A percentile compares a stretch with the other conserved stretches of the same genome.
Conservation (phyloP, 2,888 invertebrate species). For the Drosophila hamatofila region DNA sequence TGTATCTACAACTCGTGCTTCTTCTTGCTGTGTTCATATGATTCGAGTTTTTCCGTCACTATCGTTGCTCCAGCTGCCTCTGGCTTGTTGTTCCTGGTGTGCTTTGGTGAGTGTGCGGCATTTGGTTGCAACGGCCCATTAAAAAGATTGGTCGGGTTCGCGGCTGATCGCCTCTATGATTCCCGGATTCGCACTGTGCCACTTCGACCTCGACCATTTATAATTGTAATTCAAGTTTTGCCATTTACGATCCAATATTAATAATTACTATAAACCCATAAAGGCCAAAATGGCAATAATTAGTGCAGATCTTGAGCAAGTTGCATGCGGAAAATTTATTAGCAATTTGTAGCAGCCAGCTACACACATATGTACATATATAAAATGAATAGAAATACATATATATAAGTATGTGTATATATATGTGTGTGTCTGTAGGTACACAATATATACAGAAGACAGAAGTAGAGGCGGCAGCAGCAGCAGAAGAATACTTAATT, state of each 20-base stretch:
- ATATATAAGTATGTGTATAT: background rate
- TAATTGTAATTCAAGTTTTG: conserved; percentile 45
- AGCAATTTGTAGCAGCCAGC: conserved; percentile 32
- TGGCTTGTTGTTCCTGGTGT: conserved; percentile 42
- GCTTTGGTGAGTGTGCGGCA: conserved; percentile 67
- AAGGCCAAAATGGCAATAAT: conserved; percentile 33
- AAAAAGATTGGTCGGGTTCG: conserved; percentile 60
- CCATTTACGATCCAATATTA: conserved; percentile 42
- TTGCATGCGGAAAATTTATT: conserved; percentile 51
- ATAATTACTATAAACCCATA: conserved; percentile 31
- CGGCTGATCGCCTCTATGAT: conserved; percentile 62
- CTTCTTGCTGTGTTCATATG: background rate
- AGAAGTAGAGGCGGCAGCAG: conserved; percentile 40
- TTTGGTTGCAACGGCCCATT: conserved; percentile 69
- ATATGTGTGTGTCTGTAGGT: conserved; percentile 9
- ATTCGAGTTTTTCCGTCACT: background rate
- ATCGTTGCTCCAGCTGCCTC: conserved; percentile 10
- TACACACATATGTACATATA: background rate
- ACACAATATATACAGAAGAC: conserved; percentile 48
- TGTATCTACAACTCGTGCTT: background rate
- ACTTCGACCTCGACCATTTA: conserved; percentile 50
- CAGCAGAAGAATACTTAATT: conserved; percentile 68
- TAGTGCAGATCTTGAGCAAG: conserved; percentile 46
- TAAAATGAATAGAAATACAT: background rate
- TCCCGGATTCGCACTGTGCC: conserved; percentile 39